Base-by-base conservation (phyloP, 2,797 vertebrate species). In the Amphiprion clarkii region DNA sequence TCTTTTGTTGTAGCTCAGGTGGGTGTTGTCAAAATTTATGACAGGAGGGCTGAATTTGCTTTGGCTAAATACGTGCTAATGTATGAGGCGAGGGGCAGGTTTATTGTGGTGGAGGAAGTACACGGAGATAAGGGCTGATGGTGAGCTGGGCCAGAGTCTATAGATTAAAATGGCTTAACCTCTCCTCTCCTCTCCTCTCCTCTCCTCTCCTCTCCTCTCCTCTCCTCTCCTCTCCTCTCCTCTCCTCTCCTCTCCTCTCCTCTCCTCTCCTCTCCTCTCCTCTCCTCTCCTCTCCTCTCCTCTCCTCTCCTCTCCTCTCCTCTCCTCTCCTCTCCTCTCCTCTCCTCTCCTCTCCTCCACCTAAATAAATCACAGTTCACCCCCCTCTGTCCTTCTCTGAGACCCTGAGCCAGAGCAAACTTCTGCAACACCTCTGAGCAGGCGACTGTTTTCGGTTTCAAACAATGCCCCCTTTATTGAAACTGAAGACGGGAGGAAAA, bases 391-490 rank as follows among this genome's bases (percentile, higher is more conserved):
- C 31, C 39, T 58, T 25, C 39, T 72, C 25, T 36, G 58, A 74
- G 54, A 21, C 42, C 14, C 54, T 49, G 64, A 78, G 76, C 74
- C 78, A 72, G 58, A 68, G 33, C 78, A 86, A 81, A 81, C 84
- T 74, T 71, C 71, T 67, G 63, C 60, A 87, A 88, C 88, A 90
- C 90, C 81, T 86, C 77, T 25, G 73, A 84, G 72, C 73, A n/a
- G 64, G 52, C 21, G 48, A 79, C 84, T 88, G 82, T 76, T 80
- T 86, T 82, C 76, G 69, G 25, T 85, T 87, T 71, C 55, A 53
- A 87, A 90, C 92, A 92, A 88, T 90, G 79, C 54, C 71, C 46
- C 19, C 89, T 89, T 91, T 92, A 85, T 88, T 86, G 67, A 82
- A 85, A 72, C 71, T 48, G 42, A 78, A 79, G 82, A 77, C 46